phyloP scores from a whole-genome alignment of 2,888 invertebrate genomes.

The Melieria omissa region DNA sequence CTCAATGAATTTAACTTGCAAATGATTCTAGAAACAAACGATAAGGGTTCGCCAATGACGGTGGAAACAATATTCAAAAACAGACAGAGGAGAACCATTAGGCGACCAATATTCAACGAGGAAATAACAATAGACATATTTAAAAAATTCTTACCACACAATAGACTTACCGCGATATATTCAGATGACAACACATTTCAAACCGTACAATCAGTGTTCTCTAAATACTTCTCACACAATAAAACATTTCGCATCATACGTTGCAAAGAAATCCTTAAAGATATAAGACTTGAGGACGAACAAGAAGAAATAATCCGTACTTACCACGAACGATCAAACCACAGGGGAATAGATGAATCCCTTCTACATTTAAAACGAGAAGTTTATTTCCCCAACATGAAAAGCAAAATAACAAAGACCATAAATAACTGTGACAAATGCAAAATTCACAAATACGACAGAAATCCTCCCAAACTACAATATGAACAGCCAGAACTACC shows the following conservation, averaged over 20 bases:
- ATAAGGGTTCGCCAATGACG: conserved; percentile 12
- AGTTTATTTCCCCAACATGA: no score
- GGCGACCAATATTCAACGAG: conserved; percentile 27
- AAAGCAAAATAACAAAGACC: no score
- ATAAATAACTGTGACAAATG: no score
- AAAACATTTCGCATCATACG: neutral
- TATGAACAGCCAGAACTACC: no score
- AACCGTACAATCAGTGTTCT: neutral
- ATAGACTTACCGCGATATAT: conserved; percentile 36
- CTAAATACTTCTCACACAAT: neutral
- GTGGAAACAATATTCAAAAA: conserved; percentile 39
- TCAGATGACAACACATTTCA: conserved; percentile 22
- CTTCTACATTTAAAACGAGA: no score
- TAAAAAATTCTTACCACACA: conserved; percentile 39
- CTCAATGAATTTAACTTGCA: conserved; percentile 43
- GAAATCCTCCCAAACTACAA: no score
- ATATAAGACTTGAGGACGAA: neutral
- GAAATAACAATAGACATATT: conserved; percentile 34
- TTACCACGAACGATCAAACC: no score
- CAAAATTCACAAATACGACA: no score
- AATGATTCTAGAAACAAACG: conserved; percentile 33
- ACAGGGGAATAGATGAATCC: neutral
- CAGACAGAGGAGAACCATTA: conserved; percentile 36
- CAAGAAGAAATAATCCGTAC: neutral
- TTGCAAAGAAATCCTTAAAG: neutral